Conservation (phyloP, 92 coral and sea anemone species). For the Epizoanthus scotinus region DNA sequence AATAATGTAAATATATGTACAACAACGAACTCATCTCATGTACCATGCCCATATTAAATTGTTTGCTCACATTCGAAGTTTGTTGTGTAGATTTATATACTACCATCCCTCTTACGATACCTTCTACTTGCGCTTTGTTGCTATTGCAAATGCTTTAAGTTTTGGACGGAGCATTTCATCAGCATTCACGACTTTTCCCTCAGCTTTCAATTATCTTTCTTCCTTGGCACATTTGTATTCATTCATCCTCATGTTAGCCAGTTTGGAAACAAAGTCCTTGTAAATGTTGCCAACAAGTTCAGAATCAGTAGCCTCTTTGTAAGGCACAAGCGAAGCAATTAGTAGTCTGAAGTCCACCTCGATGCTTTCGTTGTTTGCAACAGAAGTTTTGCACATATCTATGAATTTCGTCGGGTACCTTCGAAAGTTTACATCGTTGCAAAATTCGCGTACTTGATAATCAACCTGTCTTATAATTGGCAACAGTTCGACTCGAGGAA, state of each 20-base stretch:
- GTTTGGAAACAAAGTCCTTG: constrained; percentile 43
- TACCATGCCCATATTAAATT: no score
- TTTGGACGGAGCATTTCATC: constrained; percentile 56
- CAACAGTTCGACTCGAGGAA: constrained; percentile 20
- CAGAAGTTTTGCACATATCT: constrained; percentile 7
- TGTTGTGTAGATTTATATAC: no score
- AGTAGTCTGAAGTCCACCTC: not conserved
- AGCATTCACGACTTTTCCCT: constrained; percentile 48
- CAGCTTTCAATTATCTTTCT: constrained; percentile 46
- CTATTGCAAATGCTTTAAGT: constrained; percentile 34
- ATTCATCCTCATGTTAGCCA: constrained; percentile 19
- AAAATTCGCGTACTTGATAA: constrained; percentile 25
- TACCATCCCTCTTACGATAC: no score
- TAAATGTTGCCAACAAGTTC: constrained; percentile 25
- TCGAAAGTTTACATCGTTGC: constrained; percentile 7
- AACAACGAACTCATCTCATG: no score
- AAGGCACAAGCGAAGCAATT: not conserved
- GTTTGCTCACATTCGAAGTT: no score
- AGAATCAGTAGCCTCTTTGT: no score
- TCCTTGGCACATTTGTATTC: not conserved
- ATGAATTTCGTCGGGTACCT: constrained; percentile 26
- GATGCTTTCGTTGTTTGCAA: constrained; percentile 17
- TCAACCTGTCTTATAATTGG: constrained; percentile 29
- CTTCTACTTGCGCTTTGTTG: no score
- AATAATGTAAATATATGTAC: no score